Base-by-base conservation (phyloP, 2,113 vertebrate species). In the Hepsetus odoe region DNA sequence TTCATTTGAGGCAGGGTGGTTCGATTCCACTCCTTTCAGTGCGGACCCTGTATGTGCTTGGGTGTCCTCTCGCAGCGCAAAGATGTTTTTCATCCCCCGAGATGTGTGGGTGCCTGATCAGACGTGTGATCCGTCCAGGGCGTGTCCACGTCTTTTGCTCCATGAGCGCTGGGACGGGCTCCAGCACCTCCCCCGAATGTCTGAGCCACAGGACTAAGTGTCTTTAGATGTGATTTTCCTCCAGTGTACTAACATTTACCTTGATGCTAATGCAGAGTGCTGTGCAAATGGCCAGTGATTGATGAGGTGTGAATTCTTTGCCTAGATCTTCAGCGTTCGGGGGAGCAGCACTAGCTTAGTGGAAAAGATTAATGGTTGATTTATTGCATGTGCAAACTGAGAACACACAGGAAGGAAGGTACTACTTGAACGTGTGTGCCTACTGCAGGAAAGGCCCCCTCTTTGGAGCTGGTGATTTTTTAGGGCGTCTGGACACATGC, bases 301-400 rank as follows among this genome's bases (percentile, higher is more conserved):
- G 14, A 35, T 59, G 56, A 16, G 3, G 24, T 24, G 24, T 28
- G 74, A n/a, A 44, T 76, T 51, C 42, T 61, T 74, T 73, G 16
- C 24, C 40, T 22, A 30, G 30, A 13, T 62, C 14, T 9, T 65
- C 4, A 38, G 12, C 38, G 38, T 33, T 33, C 42, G 28, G 55
- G 49, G 66, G 18, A 33, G 30, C 22, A 35, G 55, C 16, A 35
- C 6, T 44, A 38, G 6, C 53, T 12, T 49, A 35, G n/a, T 59
- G 42, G 22, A 26, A 28, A 64, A 53, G 58, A 62, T 67, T 71
- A 67, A 67, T 77, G 26, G 40, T 61, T 80, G 38, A 68, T 79
- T 72, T 72, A 58, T 40, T 75, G 28, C 4, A 4, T 40, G 30
- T 0, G 7, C 26, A 65, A 62, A 46, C 35, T 38, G 5, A 44